A percentile compares a stretch with the other conserved stretches of the same genome.
These are phyloP conservation scores for Ptychadena robeensis DNA, from an alignment of 2,797 vertebrate genomes.

Conservation along the genomic window DNA sequence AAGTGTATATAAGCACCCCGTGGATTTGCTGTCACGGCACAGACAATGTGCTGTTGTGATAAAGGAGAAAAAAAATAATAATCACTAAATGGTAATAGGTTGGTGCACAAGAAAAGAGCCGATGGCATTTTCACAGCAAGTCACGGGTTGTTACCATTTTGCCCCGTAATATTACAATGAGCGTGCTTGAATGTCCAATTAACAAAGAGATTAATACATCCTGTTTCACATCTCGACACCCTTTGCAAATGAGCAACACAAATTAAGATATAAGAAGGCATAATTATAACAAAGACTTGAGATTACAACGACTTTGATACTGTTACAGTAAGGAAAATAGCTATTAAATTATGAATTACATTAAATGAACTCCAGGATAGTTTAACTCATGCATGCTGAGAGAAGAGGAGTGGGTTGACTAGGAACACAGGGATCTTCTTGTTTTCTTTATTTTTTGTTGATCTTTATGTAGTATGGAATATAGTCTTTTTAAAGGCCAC, in stretches of 20 bases:
- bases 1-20: conserved; percentile 20
- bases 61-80: conserved; percentile 8
- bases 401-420: not conserved
- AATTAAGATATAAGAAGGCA: conserved; percentile 53
- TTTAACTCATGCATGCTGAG: not conserved
- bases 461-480: not conserved
- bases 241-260: conserved; percentile 37
- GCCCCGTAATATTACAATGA: conserved; percentile 45
- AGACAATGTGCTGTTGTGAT: not conserved
- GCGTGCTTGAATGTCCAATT: conserved; percentile 42
- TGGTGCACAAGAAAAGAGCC: conserved; percentile 32
- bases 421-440: not conserved
- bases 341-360: conserved; percentile 45
- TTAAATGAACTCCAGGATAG: conserved; percentile 10
- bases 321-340: conserved; percentile 16
- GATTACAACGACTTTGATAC: conserved; percentile 35
- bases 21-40: not conserved
- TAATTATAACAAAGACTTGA: conserved; percentile 41
- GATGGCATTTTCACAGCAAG: conserved; percentile 32
- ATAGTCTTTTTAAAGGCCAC: no score
- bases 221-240: conserved; percentile 38
- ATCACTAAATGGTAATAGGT: conserved; percentile 50
- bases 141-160: conserved; percentile 49
- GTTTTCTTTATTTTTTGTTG: not conserved
- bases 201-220: conserved; percentile 54